Evolutionary conservation across 2,113 vertebrate species (phyloP).

Genomic region (Toxotes chatareus): DNA sequence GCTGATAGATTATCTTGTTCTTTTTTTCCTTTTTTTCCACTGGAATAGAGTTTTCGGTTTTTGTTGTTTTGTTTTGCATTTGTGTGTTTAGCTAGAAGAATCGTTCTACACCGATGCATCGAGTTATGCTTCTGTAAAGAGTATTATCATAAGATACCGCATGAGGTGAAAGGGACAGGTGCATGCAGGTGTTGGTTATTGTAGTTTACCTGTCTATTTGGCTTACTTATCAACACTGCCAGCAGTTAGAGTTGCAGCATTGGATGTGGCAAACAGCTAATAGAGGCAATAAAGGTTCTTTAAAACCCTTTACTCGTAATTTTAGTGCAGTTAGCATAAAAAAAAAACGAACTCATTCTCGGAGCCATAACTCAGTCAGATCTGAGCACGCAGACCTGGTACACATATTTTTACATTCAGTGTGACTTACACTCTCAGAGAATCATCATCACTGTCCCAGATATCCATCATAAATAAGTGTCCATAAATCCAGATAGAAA

Average conservation of each 20-base stretch:
- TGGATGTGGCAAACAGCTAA: neutral
- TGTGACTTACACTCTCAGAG: neutral
- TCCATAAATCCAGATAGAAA: neutral
- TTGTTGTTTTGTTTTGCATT: slow-evolving; percentile 22
- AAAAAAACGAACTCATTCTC: neutral
- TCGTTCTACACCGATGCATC: neutral
- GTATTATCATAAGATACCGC: neutral
- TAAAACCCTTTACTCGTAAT: neutral
- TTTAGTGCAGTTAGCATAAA: neutral
- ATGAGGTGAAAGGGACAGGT: too few relatives aligned
- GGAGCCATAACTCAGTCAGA: neutral
- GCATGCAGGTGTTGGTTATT: neutral
- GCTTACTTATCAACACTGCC: neutral
- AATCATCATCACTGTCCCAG: neutral
- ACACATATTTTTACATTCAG: neutral
- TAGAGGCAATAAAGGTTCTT: neutral
- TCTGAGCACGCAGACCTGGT: neutral
- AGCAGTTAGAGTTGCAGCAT: neutral
- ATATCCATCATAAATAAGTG: neutral
- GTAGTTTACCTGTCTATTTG: neutral
- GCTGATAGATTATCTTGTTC: slow-evolving; percentile 75
- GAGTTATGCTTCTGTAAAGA: neutral
- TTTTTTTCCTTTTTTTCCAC: slow-evolving; percentile 18
- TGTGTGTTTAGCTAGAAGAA: slow-evolving; percentile 23
- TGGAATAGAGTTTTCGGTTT: neutral